Conservation (phyloP, 2,797 vertebrate genomes). For the Triplophysa yarkandensis region DNA sequence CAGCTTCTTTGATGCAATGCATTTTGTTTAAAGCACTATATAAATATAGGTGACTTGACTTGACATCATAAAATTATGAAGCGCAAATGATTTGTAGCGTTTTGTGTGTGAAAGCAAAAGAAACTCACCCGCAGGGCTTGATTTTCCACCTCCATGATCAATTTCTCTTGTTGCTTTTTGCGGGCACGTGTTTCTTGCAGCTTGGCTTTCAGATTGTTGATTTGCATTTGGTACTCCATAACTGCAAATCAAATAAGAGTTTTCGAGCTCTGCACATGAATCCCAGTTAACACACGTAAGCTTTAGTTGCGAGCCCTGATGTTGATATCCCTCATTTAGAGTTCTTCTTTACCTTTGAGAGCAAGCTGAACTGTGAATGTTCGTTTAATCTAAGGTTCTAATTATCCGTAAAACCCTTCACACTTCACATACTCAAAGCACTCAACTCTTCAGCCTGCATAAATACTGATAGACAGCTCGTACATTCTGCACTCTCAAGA, state of each 20-base stretch:
- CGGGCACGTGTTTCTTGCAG: conserved; percentile 93
- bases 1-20: too few species aligned
- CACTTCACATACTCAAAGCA: background rate
- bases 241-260: conserved; percentile 69
- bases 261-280: conserved; percentile 14
- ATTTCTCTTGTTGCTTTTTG: conserved; percentile 95
- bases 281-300: background rate
- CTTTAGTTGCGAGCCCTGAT: conserved; percentile 10
- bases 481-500: background rate
- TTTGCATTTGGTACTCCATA: conserved; percentile 95
- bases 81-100: conserved; percentile 29
- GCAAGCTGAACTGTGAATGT: conserved; percentile 22
- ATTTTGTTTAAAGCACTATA: too few species aligned
- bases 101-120: conserved; percentile 2
- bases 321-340: background rate
- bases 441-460: conserved; percentile 8
- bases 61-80: too few species aligned
- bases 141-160: conserved; percentile 98
- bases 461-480: background rate
- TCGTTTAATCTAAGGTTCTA: conserved; percentile 3
- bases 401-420: conserved; percentile 2
- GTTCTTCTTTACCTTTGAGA: conserved; percentile 14
- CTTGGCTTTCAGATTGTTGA: conserved; percentile 89
- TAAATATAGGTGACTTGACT: too few species aligned
- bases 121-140: conserved; percentile 90